Conservation (phyloP, 2,113 vertebrate species). For the Ammodytes dubius region DNA sequence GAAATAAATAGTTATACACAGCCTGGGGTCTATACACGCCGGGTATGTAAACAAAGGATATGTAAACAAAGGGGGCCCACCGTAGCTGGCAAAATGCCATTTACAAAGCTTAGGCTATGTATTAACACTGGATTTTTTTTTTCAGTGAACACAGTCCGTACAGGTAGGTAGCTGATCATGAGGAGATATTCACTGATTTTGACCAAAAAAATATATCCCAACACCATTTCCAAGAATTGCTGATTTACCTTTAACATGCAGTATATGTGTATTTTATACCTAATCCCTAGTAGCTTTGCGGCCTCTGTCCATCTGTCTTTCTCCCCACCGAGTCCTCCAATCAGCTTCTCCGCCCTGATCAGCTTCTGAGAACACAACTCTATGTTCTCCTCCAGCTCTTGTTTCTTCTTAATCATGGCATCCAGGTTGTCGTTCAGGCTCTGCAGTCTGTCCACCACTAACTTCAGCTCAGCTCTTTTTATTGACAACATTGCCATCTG, state of each 20-base stretch:
- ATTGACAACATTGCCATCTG: constrained; percentile 88
- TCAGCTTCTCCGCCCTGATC: constrained; percentile 90
- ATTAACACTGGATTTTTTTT: no score
- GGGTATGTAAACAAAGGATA: no score
- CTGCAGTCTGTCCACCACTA: constrained; percentile 88
- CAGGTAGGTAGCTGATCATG: no score
- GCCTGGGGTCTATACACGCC: no score
- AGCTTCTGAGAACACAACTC: constrained; percentile 92
- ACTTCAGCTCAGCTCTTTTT: constrained; percentile 90
- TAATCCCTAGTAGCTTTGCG: constrained; percentile 83
- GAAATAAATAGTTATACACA: no score
- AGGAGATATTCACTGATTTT: no score
- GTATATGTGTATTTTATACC: constrained; percentile 25
- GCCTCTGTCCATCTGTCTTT: constrained; percentile 94
- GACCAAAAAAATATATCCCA: no score
- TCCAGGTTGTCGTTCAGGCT: constrained; percentile 88
- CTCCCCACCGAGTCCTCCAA: constrained; percentile 93
- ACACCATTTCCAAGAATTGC: no score
- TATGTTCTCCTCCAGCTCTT: constrained; percentile 89
- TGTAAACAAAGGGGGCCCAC: no score
- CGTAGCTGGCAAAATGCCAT: no score
- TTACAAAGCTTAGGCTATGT: no score
- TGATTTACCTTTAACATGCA: background rate
- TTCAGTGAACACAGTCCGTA: no score
- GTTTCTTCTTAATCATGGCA: constrained; percentile 89